A percentile compares a stretch with the other conserved stretches of the same genome.
Conservation (phyloP, 2,113 vertebrate species). For the Sclerurus mexicanus region DNA sequence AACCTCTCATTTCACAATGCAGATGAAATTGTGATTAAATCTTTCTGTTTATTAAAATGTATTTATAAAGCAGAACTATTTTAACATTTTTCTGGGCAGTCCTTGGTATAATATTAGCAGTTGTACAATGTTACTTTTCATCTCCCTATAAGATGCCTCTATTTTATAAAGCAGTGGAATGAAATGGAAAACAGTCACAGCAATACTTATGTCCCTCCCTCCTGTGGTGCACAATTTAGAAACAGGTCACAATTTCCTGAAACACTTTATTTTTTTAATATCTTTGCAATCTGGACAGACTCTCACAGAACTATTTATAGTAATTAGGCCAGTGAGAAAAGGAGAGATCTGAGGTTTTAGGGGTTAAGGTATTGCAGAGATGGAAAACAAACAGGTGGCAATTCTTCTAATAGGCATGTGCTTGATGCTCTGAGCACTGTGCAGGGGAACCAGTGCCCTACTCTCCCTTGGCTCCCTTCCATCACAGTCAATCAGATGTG, state of each 20-base stretch:
- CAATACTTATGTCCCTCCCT: neutral
- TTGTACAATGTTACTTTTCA: neutral
- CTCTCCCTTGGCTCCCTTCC: neutral
- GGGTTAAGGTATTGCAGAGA: neutral
- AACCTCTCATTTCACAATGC: neutral
- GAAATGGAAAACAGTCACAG: neutral
- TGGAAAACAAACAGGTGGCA: neutral
- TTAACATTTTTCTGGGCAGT: neutral
- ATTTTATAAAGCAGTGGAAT: neutral
- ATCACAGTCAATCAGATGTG: neutral
- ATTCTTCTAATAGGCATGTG: neutral
- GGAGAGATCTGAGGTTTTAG: neutral
- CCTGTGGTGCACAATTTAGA: neutral
- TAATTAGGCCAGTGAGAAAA: neutral
- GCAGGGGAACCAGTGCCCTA: neutral
- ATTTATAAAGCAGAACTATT: neutral
- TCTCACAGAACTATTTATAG: neutral
- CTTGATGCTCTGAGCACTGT: neutral
- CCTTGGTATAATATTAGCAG: neutral
- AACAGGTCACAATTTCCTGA: neutral
- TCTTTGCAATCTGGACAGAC: neutral
- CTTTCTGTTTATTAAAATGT: conserved; percentile 30
- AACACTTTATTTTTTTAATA: neutral
- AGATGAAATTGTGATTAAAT: neutral
- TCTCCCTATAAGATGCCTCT: neutral